phyloP scores from a whole-genome alignment of 2,888 invertebrate genomes.

The Arrhopalites spinosus region DNA sequence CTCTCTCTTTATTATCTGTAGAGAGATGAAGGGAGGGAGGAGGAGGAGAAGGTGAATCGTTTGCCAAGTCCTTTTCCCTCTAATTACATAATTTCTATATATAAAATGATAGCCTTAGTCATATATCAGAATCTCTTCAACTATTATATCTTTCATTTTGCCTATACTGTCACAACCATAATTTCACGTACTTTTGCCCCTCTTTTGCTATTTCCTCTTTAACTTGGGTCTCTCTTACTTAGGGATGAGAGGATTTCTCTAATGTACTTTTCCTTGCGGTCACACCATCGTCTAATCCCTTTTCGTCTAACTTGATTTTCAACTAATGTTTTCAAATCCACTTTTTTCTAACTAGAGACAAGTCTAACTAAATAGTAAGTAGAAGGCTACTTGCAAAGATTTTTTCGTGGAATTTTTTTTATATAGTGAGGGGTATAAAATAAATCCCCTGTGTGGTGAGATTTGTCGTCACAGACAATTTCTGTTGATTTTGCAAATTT shows the following conservation, averaged over 20 bases:
- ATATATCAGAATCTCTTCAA: too few species aligned
- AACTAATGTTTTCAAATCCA: not conserved
- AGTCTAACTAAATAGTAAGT: too few species aligned
- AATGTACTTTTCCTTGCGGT: slow-evolving; percentile 1
- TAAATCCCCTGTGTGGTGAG: too few species aligned
- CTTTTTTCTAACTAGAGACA: not conserved
- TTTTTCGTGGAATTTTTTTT: too few species aligned
- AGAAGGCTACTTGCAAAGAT: too few species aligned
- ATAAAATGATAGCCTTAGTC: too few species aligned
- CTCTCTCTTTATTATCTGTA: too few species aligned
- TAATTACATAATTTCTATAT: not conserved
- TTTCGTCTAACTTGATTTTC: not conserved
- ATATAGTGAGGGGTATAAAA: too few species aligned
- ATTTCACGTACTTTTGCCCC: not conserved
- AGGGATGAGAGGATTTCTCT: not conserved
- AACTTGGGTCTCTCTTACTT: not conserved
- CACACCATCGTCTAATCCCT: not conserved
- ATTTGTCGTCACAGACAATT: too few species aligned
- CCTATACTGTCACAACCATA: not conserved
- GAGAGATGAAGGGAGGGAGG: too few species aligned
- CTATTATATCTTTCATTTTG: not conserved
- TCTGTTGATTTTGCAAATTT: not conserved
- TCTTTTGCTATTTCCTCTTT: not conserved
- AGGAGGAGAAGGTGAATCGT: too few species aligned
- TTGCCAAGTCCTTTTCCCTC: not conserved